Percentiles rank a stretch among this genome's conserved stretches.
Evolutionary conservation across 2,888 invertebrate genomes (phyloP).

Genomic region (Drosophila rubida): DNA sequence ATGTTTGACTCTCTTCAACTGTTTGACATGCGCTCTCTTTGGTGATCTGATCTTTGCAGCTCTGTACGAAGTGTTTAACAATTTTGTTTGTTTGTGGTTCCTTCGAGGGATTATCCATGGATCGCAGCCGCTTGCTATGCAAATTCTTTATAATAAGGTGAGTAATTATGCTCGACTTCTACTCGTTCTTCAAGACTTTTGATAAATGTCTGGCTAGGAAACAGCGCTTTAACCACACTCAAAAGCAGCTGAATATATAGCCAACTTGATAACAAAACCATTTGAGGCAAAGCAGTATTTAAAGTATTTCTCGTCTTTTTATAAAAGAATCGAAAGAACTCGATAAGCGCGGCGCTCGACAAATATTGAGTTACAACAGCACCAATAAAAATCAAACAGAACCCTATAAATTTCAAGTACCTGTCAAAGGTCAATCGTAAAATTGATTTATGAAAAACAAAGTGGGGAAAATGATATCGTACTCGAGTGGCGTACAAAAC

Average conservation of each 20-base stretch:
- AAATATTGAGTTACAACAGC: conserved; percentile 2
- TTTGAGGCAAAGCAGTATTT: background rate
- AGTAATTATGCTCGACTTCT: too few relatives aligned
- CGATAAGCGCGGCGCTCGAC: conserved; percentile 1
- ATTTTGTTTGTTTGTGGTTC: conserved; percentile 21
- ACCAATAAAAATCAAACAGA: background rate
- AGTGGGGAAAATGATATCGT: background rate
- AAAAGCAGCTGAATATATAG: too few relatives aligned
- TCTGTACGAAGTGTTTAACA: conserved; percentile 13
- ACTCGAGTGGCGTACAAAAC: background rate
- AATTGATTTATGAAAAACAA: conserved; percentile 2
- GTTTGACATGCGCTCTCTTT: background rate
- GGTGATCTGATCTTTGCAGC: conserved; percentile 38
- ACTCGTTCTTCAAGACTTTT: too few relatives aligned
- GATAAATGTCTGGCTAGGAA: too few relatives aligned
- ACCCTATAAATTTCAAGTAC: background rate
- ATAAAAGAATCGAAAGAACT: too few relatives aligned
- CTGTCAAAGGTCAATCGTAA: background rate
- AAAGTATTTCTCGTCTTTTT: too few relatives aligned
- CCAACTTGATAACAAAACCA: background rate
- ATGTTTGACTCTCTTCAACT: conserved; percentile 17
- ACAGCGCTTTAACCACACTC: too few relatives aligned
- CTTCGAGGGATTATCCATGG: conserved; percentile 33
- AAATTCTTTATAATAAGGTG: conserved; percentile 44
- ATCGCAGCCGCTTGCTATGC: conserved; percentile 39